Evolutionary conservation across 2,888 invertebrate species (phyloP), one percentile per base, ranked within the genome.

Genomic region (Cosmorhoe ocellata): DNA sequence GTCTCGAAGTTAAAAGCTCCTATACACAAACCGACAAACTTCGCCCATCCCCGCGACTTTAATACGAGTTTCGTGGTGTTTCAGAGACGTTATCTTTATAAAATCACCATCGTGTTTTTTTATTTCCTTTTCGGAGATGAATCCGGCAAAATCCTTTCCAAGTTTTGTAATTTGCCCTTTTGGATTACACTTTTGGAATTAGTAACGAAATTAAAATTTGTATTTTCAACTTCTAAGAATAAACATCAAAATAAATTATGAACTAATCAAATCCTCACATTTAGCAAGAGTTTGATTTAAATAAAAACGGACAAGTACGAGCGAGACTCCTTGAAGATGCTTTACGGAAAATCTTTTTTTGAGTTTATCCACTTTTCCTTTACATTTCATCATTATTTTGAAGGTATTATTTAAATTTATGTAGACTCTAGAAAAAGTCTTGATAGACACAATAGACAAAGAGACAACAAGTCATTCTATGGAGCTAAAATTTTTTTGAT

Each of bases 31-130:
- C 71, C 69, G 64, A 58, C 53, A 71, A 82, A 82, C 71, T 83
- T 83, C 58, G 56, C 58, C 74, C 74, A 71, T 77, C 68, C 70
- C 67, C 66, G 64, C 72, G 74, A 81, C 70, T 81, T 83, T 79
- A 77, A 76, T 80, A 76, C 74, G 76, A 82, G 69, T 82, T 81
- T 69, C 63, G 69, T 68, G 71, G 73, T 73, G 69, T 73, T 68
- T 71, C 58, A 41, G 58, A 57, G 68, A 73, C 73, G 70, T 74
- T 79, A 81, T 79, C 76, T 72, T 75, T 79, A 71, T 74, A 75
- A 79, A 79, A 79, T 78, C 69, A 66, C 70, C 67, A 65, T 61
- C 61, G 57, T 72, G 68, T 72, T 79, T 76, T 70, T 66, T 67
- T 71, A 69, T 48, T 53, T 49, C 44, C 31, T 41, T 36, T 37